A percentile compares a stretch with the other conserved stretches of the same genome.
phyloP scores from a whole-genome alignment of 2,888 invertebrate genomes.

The Aquatica leii region DNA sequence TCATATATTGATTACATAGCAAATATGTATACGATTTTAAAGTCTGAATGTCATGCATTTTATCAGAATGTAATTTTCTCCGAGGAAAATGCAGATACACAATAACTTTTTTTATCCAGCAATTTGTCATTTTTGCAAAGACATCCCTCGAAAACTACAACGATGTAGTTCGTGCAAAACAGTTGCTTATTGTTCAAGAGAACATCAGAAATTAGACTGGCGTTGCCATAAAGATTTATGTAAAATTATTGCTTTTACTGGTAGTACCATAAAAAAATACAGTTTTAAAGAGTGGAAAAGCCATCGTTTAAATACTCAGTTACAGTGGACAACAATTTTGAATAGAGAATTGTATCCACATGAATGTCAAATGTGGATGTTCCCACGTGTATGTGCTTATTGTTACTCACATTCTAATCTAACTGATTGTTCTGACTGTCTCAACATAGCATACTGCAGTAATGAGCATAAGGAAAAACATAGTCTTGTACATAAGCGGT shows the following conservation, averaged over 20 bases:
- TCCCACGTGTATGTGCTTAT: conserved; percentile 48
- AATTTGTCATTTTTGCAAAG: conserved; percentile 48
- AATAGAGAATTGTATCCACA: conserved; percentile 41
- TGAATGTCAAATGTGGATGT: conserved; percentile 52
- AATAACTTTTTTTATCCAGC: conserved; percentile 39
- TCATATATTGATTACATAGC: background rate
- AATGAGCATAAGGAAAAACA: conserved; percentile 38
- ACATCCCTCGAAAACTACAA: conserved; percentile 31
- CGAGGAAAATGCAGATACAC: too few species aligned
- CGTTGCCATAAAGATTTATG: conserved; percentile 39
- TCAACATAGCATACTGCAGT: conserved; percentile 46
- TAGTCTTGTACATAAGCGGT: conserved; percentile 34
- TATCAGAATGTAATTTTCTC: too few species aligned
- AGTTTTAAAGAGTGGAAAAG: conserved; percentile 38
- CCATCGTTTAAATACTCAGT: conserved; percentile 32
- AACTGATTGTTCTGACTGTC: conserved; percentile 43
- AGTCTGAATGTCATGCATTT: too few species aligned
- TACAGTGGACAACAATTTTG: conserved; percentile 41
- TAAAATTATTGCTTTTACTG: conserved; percentile 24
- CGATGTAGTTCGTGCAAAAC: conserved; percentile 40
- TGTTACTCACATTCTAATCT: conserved; percentile 43
- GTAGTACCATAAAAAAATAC: conserved; percentile 3
- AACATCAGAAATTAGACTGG: conserved; percentile 43
- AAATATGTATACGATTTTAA: background rate
- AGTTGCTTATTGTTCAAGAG: conserved; percentile 41